Evolutionary conservation across 1,140 invertebrate species (phyloP), one percentile per base, ranked within the genome.

Genomic region (Brachionus rotundiformis): DNA sequence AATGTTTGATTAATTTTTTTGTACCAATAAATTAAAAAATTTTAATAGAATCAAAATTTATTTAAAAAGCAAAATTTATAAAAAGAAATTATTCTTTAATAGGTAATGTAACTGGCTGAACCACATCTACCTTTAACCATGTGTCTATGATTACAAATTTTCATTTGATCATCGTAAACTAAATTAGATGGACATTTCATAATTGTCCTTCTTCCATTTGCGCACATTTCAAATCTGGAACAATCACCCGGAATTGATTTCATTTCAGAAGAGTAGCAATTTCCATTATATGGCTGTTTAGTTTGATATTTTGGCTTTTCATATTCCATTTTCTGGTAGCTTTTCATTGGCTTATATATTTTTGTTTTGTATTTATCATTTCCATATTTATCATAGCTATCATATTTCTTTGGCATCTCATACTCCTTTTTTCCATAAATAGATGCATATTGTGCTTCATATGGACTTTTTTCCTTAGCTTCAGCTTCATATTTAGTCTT

Each of bases 81-180:
- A 23, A 7, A 49, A 5, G 16, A 49, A 49, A n/a, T 23, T 49
- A 54, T 4, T 1, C n/a, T 41, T 23, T 68, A 68, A 39, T 68
- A 68, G n/a, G n/a, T 31, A 68, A n/a, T n/a, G n/a, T 68, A 68
- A 19, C 16, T 16, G 8, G 29, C 63, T 16, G 61, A 63, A 3
- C 63, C 63, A 68, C 63, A 68, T 33, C 31, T 11, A 68, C 63
- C 63, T 5, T 39, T 19, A 3, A 68, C 63, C 27, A 33, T 68
- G 33, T 68, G 63, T 33, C n/a, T 68, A 68, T 33, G 33, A 68
- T 68, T 68, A 68, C 63, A 68, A 36, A 68, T 68, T 41, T 68
- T 68, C 33, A 36, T 68, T 11, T 68, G 29, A 10, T 68, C 63
- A 68, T 68, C 63, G 16, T 36, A 68, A 16, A 68, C 63, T 19